Evolutionary conservation across 2,113 vertebrate species (phyloP).

Genomic region (Chloropsis cyanopogon): DNA sequence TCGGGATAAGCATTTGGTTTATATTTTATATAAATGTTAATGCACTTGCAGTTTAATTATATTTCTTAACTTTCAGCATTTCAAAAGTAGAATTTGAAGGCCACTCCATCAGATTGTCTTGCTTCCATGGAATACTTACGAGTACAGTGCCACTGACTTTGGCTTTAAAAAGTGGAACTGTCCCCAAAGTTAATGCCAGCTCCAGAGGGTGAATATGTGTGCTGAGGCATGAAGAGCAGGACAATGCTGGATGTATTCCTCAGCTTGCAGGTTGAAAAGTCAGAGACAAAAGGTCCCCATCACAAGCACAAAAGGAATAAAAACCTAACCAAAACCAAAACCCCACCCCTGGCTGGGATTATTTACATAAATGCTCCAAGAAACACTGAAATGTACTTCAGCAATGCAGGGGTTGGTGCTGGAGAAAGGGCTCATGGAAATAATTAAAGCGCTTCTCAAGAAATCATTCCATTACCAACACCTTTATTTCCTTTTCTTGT

Average conservation of each 20-base stretch:
- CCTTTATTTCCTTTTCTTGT: background rate
- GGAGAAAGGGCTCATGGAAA: background rate
- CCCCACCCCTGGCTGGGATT: background rate
- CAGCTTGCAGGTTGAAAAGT: background rate
- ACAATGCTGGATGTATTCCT: background rate
- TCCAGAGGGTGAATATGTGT: background rate
- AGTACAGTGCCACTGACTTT: background rate
- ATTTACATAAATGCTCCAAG: background rate
- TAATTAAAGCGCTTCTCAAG: background rate
- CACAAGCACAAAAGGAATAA: background rate
- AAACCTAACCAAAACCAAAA: background rate
- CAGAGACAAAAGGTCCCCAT: background rate
- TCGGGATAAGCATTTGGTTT: conserved; percentile 97
- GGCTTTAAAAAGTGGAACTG: conserved; percentile 51
- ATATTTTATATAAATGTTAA: conserved; percentile 95
- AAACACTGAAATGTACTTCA: background rate
- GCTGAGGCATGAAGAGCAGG: background rate
- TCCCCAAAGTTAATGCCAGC: conserved; percentile 37
- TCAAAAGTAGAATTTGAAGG: conserved; percentile 70
- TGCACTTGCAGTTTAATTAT: conserved; percentile 90
- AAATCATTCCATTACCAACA: background rate
- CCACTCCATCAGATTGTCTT: conserved; percentile 71
- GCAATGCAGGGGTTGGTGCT: background rate
- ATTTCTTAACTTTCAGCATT: conserved; percentile 89
- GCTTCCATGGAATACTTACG: conserved; percentile 55